Percentiles rank a stretch among this genome's conserved stretches.
phyloP scores from a whole-genome alignment of 1,140 invertebrate species.

The Spodoptera frugiperda region DNA sequence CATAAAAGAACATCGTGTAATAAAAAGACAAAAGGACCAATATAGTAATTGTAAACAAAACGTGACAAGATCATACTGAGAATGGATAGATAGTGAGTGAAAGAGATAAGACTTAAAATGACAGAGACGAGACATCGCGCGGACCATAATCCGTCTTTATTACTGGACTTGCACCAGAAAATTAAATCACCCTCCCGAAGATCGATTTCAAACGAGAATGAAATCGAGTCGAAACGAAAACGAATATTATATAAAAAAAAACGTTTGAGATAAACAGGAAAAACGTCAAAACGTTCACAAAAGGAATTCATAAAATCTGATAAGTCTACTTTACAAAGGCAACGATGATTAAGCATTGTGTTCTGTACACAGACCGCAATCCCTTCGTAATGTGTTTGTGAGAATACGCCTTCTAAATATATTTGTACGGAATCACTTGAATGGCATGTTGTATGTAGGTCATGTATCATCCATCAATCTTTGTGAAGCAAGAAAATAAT shows the following conservation, averaged over 20 bases:
- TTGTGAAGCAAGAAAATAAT: neutral
- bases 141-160: neutral
- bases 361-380: conserved; percentile 18
- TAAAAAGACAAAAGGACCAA: neutral
- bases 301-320: conserved; percentile 28
- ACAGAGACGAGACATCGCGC: neutral
- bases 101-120: neutral
- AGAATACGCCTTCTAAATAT: conserved; percentile 15
- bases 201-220: neutral
- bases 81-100: neutral
- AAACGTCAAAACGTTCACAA: conserved; percentile 10
- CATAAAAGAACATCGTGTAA: neutral
- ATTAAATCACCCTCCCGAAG: neutral
- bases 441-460: neutral
- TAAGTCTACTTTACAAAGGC: conserved; percentile 16
- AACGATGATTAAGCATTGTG: conserved; percentile 21
- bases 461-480: neutral
- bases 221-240: conserved; percentile 3
- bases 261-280: conserved; percentile 1
- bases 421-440: conserved; percentile 1
- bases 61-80: neutral
- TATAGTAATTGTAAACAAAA: too few relatives aligned
- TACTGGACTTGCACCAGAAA: neutral
- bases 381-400: conserved; percentile 11
- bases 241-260: conserved; percentile 8